Conservation (phyloP, 2,888 invertebrate species). For the Ennomos fuscantarius region DNA sequence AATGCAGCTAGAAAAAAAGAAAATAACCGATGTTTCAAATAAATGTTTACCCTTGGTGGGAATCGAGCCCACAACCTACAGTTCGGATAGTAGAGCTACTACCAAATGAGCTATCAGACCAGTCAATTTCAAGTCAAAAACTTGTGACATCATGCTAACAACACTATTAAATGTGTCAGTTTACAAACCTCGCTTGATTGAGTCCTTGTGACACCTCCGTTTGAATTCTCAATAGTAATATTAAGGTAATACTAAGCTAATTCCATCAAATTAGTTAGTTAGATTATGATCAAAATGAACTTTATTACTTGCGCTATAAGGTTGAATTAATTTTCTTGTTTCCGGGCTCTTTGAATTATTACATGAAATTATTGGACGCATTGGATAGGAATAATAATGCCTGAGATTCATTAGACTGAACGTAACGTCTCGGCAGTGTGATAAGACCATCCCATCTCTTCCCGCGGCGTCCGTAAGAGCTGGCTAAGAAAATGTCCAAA, state of each 20-base stretch:
- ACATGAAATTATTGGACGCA: constrained; percentile 3
- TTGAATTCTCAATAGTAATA: neutral
- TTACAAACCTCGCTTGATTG: neutral
- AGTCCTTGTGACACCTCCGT: constrained; percentile 24
- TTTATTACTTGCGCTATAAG: neutral
- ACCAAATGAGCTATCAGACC: too few species aligned
- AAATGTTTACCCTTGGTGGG: too few species aligned
- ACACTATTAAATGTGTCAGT: neutral
- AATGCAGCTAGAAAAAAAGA: too few species aligned
- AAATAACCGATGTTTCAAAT: too few species aligned
- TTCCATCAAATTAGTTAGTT: constrained; percentile 4
- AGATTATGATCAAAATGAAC: constrained; percentile 1
- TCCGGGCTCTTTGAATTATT: constrained; percentile 3
- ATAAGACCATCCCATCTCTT: too few species aligned
- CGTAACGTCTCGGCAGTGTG: too few species aligned
- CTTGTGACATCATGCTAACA: too few species aligned
- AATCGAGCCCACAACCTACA: too few species aligned
- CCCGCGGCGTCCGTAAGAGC: too few species aligned
- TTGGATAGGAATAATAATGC: constrained; percentile 6
- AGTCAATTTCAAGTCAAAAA: too few species aligned
- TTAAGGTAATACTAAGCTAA: constrained; percentile 1
- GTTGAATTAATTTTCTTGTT: neutral
- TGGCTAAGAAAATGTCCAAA: too few species aligned
- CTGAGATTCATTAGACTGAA: neutral
- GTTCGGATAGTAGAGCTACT: too few species aligned